Evolutionary conservation across 2,888 invertebrate genomes (phyloP).

Genomic region (Phortica magna): DNA sequence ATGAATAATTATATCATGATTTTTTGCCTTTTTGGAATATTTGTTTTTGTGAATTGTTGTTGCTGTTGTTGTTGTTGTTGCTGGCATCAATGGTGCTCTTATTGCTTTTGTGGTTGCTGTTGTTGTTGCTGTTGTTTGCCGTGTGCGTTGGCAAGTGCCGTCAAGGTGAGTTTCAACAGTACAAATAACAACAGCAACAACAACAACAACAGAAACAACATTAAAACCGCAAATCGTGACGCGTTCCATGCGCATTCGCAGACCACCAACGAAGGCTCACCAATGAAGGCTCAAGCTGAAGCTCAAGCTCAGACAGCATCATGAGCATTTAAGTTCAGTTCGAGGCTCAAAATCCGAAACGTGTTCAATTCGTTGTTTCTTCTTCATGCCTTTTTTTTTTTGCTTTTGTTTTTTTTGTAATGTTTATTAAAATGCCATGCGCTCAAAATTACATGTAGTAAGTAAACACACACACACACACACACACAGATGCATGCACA

Average conservation of each 20-base stretch:
- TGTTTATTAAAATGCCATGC: constrained; percentile 18
- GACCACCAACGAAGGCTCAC: constrained; percentile 14
- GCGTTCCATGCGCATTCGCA: constrained; percentile 10
- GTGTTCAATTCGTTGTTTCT: constrained; percentile 5
- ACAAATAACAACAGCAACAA: constrained; percentile 1
- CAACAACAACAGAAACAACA: background rate
- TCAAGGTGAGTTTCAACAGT: constrained; percentile 17
- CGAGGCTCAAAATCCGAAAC: background rate
- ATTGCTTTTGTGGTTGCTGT: constrained; percentile 12
- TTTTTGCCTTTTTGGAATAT: background rate
- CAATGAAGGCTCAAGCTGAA: background rate
- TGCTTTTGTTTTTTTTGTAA: background rate
- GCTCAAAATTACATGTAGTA: background rate
- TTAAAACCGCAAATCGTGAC: constrained; percentile 31
- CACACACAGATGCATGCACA: background rate
- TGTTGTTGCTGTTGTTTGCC: background rate
- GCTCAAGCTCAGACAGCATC: background rate
- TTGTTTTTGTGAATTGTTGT: constrained; percentile 15
- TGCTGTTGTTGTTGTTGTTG: constrained; percentile 3
- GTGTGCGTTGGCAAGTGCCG: background rate
- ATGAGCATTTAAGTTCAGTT: too few relatives aligned
- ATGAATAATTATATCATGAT: constrained; percentile 73
- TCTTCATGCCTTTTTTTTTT: background rate
- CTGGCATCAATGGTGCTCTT: background rate
- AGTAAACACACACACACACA: background rate